These are phyloP conservation scores for Drosophila prolongata DNA, from an alignment of 2,888 invertebrate genomes.

Conservation along the genomic window DNA sequence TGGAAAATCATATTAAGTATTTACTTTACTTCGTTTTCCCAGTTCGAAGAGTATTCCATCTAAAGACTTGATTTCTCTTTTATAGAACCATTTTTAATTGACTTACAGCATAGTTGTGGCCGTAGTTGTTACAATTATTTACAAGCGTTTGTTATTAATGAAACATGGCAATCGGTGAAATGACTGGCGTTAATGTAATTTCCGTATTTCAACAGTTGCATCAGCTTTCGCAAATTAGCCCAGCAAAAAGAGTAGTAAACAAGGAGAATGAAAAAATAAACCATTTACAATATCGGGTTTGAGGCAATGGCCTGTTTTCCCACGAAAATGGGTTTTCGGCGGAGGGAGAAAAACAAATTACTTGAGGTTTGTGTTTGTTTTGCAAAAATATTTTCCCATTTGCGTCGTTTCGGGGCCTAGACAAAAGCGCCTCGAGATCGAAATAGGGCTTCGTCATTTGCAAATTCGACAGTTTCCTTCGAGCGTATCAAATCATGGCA, in stretches of 20 bases:
- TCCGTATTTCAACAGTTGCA: constrained; percentile 29
- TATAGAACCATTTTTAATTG: constrained; percentile 16
- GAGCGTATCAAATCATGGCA: constrained; percentile 53
- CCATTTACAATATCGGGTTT: constrained; percentile 1
- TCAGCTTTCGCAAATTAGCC: constrained; percentile 27
- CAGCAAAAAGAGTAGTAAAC: constrained; percentile 2
- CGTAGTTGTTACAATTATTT: constrained; percentile 17
- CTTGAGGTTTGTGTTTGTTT: constrained; percentile 58
- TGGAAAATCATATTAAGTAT: no score
- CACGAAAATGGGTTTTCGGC: constrained; percentile 12
- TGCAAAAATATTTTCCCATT: constrained; percentile 40
- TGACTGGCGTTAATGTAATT: constrained; percentile 39
- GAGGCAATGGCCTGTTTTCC: constrained; percentile 20
- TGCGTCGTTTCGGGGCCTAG: constrained; percentile 13
- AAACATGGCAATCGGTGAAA: constrained; percentile 21
- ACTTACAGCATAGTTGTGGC: constrained; percentile 35
- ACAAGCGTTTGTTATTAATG: constrained; percentile 21
- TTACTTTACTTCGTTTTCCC: neutral
- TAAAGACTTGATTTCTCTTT: neutral
- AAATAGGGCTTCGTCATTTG: constrained; percentile 71
- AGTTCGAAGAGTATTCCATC: constrained; percentile 8
- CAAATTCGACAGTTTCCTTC: constrained; percentile 63
- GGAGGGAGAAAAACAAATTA: constrained; percentile 50
- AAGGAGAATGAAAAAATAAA: constrained; percentile 5
- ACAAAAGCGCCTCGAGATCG: constrained; percentile 38